These are phyloP conservation scores for Drosophila quadrilineata DNA, from an alignment of 1,140 invertebrate genomes.

Conservation along the genomic window DNA sequence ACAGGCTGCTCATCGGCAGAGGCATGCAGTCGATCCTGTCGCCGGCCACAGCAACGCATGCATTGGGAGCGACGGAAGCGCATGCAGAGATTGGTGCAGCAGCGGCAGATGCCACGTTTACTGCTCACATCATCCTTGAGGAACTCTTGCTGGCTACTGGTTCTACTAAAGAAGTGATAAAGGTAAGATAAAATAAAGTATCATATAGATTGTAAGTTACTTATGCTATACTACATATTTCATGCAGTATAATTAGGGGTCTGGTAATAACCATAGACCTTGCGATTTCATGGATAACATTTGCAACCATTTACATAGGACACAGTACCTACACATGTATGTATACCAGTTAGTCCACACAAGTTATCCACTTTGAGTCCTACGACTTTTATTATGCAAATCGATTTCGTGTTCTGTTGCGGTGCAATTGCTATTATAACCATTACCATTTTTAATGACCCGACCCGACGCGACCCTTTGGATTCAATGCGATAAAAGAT, in stretches of 20 bases:
- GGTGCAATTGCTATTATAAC: constrained; percentile 34
- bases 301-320: constrained; percentile 26
- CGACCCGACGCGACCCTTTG: too few relatives aligned
- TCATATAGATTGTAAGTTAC: not conserved
- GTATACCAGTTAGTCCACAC: not conserved
- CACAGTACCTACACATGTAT: not conserved
- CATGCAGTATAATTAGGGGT: constrained; percentile 11
- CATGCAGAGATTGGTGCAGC: constrained; percentile 69
- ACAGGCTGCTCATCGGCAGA: constrained; percentile 62
- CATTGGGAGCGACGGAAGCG: constrained; percentile 75
- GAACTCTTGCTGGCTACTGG: constrained; percentile 70
- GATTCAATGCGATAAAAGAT: constrained; percentile 40
- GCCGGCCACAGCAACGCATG: constrained; percentile 61
- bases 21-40: constrained; percentile 32
- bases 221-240: not conserved
- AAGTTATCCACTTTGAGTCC: too few relatives aligned
- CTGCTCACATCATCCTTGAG: constrained; percentile 59
- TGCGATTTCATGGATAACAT: constrained; percentile 33
- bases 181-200: not conserved
- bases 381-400: constrained; percentile 43
- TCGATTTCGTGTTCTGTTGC: constrained; percentile 33
- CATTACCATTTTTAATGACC: constrained; percentile 39
- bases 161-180: constrained; percentile 28
- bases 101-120: constrained; percentile 62
- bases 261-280: constrained; percentile 36